Conservation (phyloP, 2,888 invertebrate species). For the Helobdella robusta region DNA sequence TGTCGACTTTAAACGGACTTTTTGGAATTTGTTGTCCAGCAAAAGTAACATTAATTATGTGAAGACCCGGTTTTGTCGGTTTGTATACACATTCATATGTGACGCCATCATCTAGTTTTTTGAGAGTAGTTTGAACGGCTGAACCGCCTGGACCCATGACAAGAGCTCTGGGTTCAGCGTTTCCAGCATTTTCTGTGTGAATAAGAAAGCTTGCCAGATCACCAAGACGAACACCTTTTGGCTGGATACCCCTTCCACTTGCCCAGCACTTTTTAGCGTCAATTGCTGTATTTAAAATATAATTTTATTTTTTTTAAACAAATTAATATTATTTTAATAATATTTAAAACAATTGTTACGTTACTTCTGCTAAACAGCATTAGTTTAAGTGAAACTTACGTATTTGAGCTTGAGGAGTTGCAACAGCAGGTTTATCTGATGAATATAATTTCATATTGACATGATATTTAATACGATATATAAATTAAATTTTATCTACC, state of each 20-base stretch:
- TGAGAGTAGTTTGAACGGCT: slow-evolving; percentile 59
- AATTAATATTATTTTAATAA: background rate
- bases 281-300: slow-evolving; percentile 57
- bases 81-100: slow-evolving; percentile 65
- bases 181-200: slow-evolving; percentile 68
- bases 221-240: slow-evolving; percentile 68
- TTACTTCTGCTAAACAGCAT: no score
- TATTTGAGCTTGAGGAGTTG: no score
- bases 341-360: no score
- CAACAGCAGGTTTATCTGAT: no score
- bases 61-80: slow-evolving; percentile 67
- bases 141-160: slow-evolving; percentile 67
- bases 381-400: no score
- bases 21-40: slow-evolving; percentile 69
- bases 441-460: no score
- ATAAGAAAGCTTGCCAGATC: slow-evolving; percentile 74
- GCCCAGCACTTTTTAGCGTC: slow-evolving; percentile 71
- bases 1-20: slow-evolving; percentile 60
- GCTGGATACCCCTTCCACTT: slow-evolving; percentile 71
- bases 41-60: slow-evolving; percentile 69
- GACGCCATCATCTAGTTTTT: slow-evolving; percentile 53
- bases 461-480: no score
- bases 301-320: no score
- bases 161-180: slow-evolving; percentile 64
- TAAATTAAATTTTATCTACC: no score